Percentiles rank a stretch among this genome's conserved stretches.
Evolutionary conservation across 2,797 vertebrate species (phyloP).

Genomic region (Aulostomus chinensis): DNA sequence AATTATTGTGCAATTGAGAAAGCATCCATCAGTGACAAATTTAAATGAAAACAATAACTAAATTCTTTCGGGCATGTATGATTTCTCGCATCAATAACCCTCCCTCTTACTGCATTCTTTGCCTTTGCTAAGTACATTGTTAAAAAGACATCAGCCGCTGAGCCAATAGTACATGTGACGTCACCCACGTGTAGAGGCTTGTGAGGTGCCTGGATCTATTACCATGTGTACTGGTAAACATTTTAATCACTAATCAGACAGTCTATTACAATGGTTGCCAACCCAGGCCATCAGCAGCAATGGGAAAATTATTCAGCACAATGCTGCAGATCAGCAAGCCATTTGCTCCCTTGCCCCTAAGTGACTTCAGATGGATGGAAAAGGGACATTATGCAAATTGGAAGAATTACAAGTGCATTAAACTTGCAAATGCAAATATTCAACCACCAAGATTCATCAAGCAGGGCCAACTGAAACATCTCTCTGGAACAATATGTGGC

Average conservation of each 20-base stretch:
- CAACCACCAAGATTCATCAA: slow-evolving; percentile 46
- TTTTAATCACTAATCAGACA: slow-evolving; percentile 78
- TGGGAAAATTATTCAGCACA: slow-evolving; percentile 74
- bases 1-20: too few species aligned
- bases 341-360: slow-evolving; percentile 60
- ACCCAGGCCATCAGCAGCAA: slow-evolving; percentile 67
- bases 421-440: slow-evolving; percentile 65
- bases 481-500: too few species aligned
- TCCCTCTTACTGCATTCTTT: slow-evolving; percentile 10
- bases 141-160: slow-evolving; percentile 71
- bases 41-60: too few species aligned
- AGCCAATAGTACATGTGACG: too few species aligned
- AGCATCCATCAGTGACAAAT: too few species aligned
- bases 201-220: slow-evolving; percentile 56
- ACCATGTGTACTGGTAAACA: slow-evolving; percentile 68
- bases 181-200: slow-evolving; percentile 32
- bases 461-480: too few species aligned
- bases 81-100: slow-evolving; percentile 52
- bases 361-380: slow-evolving; percentile 61
- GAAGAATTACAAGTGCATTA: slow-evolving; percentile 69
- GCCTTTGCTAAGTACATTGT: slow-evolving; percentile 50
- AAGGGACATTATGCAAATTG: slow-evolving; percentile 67
- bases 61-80: slow-evolving; percentile 38
- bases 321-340: slow-evolving; percentile 43
- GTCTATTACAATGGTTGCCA: slow-evolving; percentile 63